phyloP scores from a whole-genome alignment of 1,140 invertebrate species.

The Drosophila pandora region DNA sequence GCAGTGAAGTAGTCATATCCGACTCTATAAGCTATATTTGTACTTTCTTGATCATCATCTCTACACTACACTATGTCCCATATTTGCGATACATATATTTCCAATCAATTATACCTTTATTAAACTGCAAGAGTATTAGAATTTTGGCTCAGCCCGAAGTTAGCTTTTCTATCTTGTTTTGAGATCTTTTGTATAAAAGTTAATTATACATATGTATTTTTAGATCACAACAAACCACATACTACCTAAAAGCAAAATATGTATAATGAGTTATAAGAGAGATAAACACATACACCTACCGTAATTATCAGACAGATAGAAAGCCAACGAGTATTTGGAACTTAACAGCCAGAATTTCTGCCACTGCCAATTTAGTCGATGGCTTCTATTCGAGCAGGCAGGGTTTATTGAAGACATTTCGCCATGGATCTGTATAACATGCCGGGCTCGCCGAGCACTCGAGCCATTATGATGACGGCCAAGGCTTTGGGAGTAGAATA shows the following conservation, averaged over 20 bases:
- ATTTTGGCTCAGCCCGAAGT: too few species aligned
- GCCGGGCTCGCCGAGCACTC: slow-evolving; percentile 88
- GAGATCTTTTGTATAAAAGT: neutral
- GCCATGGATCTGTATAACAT: slow-evolving; percentile 86
- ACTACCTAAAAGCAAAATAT: slow-evolving; percentile 5
- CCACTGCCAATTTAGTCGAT: slow-evolving; percentile 24
- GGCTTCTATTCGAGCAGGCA: neutral
- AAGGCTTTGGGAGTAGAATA: slow-evolving; percentile 89
- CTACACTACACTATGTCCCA: too few species aligned
- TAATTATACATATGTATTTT: neutral
- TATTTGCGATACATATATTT: too few species aligned
- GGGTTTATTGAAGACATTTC: neutral
- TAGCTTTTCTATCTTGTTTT: too few species aligned
- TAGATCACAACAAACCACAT: neutral
- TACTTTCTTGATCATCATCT: too few species aligned
- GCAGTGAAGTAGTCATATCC: too few species aligned
- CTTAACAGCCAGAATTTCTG: slow-evolving; percentile 9
- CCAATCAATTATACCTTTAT: too few species aligned
- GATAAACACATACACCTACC: neutral
- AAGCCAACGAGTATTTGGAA: neutral
- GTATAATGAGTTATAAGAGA: neutral
- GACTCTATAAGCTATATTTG: too few species aligned
- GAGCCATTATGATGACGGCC: slow-evolving; percentile 88
- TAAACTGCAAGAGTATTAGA: too few species aligned
- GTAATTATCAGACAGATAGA: neutral